These are phyloP conservation scores for Channallabes apus DNA, from an alignment of 2,797 vertebrate genomes.

Conservation along the genomic window DNA sequence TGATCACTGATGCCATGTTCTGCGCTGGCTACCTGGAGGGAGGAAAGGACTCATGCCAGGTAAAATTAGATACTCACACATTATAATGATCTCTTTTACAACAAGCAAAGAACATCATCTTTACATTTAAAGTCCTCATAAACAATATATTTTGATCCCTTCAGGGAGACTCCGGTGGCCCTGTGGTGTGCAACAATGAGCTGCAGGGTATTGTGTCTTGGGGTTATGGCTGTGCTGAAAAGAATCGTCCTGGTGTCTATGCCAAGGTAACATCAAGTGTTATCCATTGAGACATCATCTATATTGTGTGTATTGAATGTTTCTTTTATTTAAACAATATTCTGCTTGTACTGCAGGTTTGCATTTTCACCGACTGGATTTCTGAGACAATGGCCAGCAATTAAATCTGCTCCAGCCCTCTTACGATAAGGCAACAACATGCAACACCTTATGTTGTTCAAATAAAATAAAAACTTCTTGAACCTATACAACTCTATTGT, in stretches of 20 bases:
- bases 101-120: neutral
- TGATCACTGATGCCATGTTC: slow-evolving; percentile 61
- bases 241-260: slow-evolving; percentile 65
- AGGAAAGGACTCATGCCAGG: slow-evolving; percentile 64
- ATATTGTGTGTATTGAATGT: neutral
- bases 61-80: slow-evolving; percentile 2
- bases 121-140: neutral
- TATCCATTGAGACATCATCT: neutral
- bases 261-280: slow-evolving; percentile 55
- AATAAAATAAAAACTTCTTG: neutral
- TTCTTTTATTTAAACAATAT: neutral
- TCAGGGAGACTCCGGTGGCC: slow-evolving; percentile 72
- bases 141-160: neutral
- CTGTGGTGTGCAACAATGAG: slow-evolving; percentile 63
- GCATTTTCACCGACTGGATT: slow-evolving; percentile 60
- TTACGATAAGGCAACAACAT: neutral
- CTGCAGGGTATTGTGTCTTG: slow-evolving; percentile 72
- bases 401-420: slow-evolving; percentile 39
- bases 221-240: slow-evolving; percentile 67
- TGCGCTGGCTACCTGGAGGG: slow-evolving; percentile 62
- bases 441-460: neutral
- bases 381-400: slow-evolving; percentile 46
- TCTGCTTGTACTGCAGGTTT: slow-evolving; percentile 54
- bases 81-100: neutral
- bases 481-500: neutral